Conservation (phyloP, 2,113 vertebrate genomes). For the Emberiza fucata region DNA sequence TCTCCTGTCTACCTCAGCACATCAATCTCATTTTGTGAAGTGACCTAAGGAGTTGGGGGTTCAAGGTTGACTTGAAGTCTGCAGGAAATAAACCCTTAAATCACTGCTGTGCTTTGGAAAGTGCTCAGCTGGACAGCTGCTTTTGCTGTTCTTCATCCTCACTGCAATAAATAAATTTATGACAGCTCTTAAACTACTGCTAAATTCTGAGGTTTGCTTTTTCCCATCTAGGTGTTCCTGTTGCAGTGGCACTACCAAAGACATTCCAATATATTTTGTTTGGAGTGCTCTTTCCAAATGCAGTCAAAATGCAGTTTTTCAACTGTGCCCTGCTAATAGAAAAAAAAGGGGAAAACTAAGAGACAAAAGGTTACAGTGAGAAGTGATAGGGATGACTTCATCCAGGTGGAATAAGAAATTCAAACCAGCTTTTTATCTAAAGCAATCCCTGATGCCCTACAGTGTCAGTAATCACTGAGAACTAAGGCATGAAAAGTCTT, state of each 20-base stretch:
- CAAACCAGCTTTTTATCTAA: neutral
- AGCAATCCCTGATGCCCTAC: neutral
- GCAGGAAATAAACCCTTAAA: constrained; percentile 37
- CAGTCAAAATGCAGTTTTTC: neutral
- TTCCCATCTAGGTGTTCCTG: neutral
- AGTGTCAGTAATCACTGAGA: neutral
- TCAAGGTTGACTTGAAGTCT: constrained; percentile 43
- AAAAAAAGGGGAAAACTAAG: neutral
- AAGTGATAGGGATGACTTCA: neutral
- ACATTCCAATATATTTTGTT: neutral
- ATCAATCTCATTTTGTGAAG: constrained; percentile 14
- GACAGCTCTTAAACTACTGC: neutral
- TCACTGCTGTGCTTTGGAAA: constrained; percentile 9
- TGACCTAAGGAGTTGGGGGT: neutral
- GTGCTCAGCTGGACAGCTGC: neutral
- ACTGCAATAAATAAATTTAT: neutral
- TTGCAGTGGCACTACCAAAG: neutral
- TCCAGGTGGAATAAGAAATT: neutral
- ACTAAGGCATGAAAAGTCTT: neutral
- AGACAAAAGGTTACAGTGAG: neutral
- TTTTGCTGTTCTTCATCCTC: constrained; percentile 10
- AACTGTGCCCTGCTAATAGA: neutral
- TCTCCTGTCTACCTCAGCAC: neutral
- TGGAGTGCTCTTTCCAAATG: neutral
- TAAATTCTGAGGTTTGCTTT: neutral